Evolutionary conservation across 2,888 invertebrate genomes (phyloP), one percentile per base, ranked within the genome.

Genomic region (Mimachlamys varia): DNA sequence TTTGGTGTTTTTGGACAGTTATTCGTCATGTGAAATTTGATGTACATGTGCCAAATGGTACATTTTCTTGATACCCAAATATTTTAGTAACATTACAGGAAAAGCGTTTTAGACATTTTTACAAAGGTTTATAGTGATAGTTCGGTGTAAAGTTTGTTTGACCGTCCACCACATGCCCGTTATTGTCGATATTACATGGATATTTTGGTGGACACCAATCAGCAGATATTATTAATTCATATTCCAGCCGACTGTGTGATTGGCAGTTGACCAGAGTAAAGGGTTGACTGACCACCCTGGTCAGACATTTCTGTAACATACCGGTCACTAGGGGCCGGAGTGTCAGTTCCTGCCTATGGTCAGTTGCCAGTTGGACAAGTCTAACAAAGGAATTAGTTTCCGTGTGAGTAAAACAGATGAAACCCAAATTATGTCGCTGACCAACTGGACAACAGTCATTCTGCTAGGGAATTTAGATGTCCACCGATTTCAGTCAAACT

Each of bases 371-470:
- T 76, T 76, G 33, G 27, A 76, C 12, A 5, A 76, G 22, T 22
- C 22, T 33, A 76, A 76, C 76, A 76, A 76, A 76, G 76, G 33
- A 76, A 76, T 76, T 76, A 76, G 76, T 76, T 76, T 76, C 76
- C 22, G 33, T 76, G 33, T 1, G 76, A 76, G 76, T 76, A 76
- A 76, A 76, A 12, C 76, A 27, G 27, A 12, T 7, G 10, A 76
- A 33, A 15, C 76, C 17, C 12, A 76, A 76, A 76, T 76, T 13
- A 33, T 27, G 7, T 10, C 12, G 27, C 76, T 17, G 33, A 33
- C 33, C 76, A 76, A 33, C 76, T 76, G 76, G 76, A 76, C 76
- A 76, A 76, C 1, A 13, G 76, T 76, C 17, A 10, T 7, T 76
- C 76, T 76, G 0, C 27, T 7, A 12, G 12, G 33, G 76, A 33